phyloP scores from a whole-genome alignment of 37 sponge, comb jelly and placozoan species.

The Mnemiopsis leidyi region DNA sequence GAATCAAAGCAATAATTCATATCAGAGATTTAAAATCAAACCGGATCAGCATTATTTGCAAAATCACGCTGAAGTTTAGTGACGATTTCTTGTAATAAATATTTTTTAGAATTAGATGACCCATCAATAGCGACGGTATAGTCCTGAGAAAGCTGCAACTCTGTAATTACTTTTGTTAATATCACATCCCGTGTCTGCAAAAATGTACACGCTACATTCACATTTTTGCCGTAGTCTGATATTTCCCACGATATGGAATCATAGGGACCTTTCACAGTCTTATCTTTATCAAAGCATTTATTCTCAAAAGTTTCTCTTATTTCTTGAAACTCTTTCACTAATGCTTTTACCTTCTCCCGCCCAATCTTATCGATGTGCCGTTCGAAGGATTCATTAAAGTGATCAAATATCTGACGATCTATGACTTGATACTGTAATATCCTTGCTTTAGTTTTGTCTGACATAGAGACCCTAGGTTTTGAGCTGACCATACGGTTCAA shows the following conservation, averaged over 20 bases:
- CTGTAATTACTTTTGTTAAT: neutral
- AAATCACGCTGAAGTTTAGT: neutral
- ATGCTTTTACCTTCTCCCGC: neutral
- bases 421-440: neutral
- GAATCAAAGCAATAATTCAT: no score
- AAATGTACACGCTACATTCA: neutral
- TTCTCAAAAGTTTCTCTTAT: neutral
- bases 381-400: neutral
- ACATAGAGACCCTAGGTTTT: neutral
- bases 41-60: neutral
- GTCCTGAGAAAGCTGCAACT: neutral
- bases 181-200: neutral
- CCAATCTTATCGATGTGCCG: neutral
- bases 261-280: neutral
- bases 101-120: neutral
- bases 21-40: no score
- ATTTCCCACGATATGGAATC: neutral
- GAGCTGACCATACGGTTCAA: conserved; percentile 25
- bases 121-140: neutral
- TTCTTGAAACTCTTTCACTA: neutral
- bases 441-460: neutral
- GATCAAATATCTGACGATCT: neutral
- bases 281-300: conserved; percentile 13
- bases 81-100: neutral
- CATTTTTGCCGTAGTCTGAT: neutral